These are phyloP conservation scores for Frankliniella fusca DNA, from an alignment of 2,888 invertebrate genomes.

Conservation along the genomic window DNA sequence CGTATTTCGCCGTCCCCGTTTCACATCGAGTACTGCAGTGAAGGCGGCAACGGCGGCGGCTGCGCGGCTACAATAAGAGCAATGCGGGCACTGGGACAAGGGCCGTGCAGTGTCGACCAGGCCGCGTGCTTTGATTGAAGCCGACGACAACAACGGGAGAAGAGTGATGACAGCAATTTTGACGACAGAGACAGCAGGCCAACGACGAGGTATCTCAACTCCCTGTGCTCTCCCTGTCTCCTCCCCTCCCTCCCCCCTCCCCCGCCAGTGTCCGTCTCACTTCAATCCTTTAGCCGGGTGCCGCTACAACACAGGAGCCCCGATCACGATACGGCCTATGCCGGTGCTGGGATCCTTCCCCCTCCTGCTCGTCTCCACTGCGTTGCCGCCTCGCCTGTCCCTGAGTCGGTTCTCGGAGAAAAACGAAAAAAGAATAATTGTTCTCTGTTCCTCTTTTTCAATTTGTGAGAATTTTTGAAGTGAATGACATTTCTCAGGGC, in stretches of 20 bases:
- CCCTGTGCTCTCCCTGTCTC: too few relatives aligned
- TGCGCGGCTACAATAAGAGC: background rate
- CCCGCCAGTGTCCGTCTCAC: too few relatives aligned
- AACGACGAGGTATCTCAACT: background rate
- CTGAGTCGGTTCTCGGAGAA: background rate
- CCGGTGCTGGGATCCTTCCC: too few relatives aligned
- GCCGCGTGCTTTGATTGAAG: constrained; percentile 5
- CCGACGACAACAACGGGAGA: constrained; percentile 14
- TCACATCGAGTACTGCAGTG: background rate
- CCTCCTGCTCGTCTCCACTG: too few relatives aligned
- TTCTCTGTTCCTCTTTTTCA: too few relatives aligned
- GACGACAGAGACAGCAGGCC: constrained; percentile 15
- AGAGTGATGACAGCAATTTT: constrained; percentile 22
- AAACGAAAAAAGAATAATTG: background rate
- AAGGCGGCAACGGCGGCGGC: background rate
- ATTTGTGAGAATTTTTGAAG: background rate
- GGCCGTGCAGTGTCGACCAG: background rate
- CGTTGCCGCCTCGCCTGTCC: too few relatives aligned
- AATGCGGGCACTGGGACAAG: constrained; percentile 1
- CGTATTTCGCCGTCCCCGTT: too few relatives aligned
- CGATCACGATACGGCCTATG: too few relatives aligned
- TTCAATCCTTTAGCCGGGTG: too few relatives aligned
- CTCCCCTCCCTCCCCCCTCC: too few relatives aligned
- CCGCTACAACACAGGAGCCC: too few relatives aligned
- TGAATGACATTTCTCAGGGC: background rate